These are phyloP conservation scores for Myotis findleyi DNA, from an alignment of 2,797 vertebrate genomes.

Conservation along the genomic window DNA sequence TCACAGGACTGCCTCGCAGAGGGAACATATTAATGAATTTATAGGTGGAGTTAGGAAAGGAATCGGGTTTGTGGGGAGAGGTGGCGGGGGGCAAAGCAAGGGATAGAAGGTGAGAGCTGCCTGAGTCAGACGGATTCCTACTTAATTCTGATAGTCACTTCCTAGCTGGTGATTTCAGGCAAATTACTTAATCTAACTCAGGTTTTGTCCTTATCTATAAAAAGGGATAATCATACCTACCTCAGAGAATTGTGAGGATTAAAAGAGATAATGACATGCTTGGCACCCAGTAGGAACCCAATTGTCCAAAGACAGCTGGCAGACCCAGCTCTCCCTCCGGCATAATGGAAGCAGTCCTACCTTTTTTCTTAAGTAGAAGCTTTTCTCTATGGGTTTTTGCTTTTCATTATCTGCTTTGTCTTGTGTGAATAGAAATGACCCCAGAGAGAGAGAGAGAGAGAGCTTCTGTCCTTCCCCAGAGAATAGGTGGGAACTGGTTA, in stretches of 20 bases:
- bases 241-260: conserved; percentile 81
- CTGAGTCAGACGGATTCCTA: conserved; percentile 45
- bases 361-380: conserved; percentile 40
- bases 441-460: conserved; percentile 47
- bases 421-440: conserved; percentile 48
- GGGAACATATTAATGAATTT: not conserved
- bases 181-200: conserved; percentile 77
- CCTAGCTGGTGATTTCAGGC: conserved; percentile 78
- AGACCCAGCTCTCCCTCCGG: conserved; percentile 49
- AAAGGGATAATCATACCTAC: conserved; percentile 78
- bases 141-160: conserved; percentile 72
- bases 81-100: not conserved
- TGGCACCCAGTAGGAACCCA: conserved; percentile 78
- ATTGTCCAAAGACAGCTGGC: conserved; percentile 73
- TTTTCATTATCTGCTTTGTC: conserved; percentile 70
- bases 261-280: conserved; percentile 77
- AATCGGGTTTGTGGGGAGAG: not conserved
- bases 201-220: conserved; percentile 79
- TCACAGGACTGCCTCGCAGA: not conserved
- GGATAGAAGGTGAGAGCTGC: not conserved
- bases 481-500: not conserved
- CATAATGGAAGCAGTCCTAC: conserved; percentile 59
- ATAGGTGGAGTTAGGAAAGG: not conserved
- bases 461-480: not conserved
- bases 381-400: conserved; percentile 46